Evolutionary conservation across 2,797 vertebrate species (phyloP), one percentile per base, ranked within the genome.

Genomic region (Myotis findleyi): DNA sequence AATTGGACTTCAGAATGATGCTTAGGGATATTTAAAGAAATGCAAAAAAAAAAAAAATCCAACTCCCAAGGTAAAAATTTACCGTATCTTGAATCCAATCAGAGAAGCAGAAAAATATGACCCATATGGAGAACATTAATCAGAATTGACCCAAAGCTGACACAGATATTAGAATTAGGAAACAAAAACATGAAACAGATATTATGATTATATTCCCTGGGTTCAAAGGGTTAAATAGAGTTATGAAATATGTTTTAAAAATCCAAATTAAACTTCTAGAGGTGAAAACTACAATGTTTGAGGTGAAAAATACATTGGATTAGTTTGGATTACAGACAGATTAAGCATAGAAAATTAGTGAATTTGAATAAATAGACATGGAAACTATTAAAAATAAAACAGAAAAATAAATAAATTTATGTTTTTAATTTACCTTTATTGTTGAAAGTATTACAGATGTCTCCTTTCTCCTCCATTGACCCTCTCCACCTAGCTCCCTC

Each of bases 11-110:
- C 41, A 94, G n/a, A 82, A 82, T 41, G 93, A 77, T 93, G 20
- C 4, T 94, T 73, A 93, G 76, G 72, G 86, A 88, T 88, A 88
- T 62, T 80, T 87, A 44, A 62, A 73, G 36, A 82, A 87, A 62
- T 57, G 10, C 18, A 38, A 38, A 38, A 38, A 75, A 89, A 84
- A 89, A 84, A 92, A 68, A 88, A 38, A 94, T 17, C 27, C 41
- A 91, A 49, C 4, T 4, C 66, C 6, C 41, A 89, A 82, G 21
- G 44, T 83, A 87, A 89, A 96, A 95, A 81, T 89, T 76, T 55
- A 79, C 27, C 53, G 14, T 84, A 18, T 80, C 73, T 91, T 9
- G 14, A 91, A 83, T 86, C n/a, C 69, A 95, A 38, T 41, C 13
- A 93, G 88, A 94, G 23, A 79, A 36, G 5, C 30, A 91, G n/a